Percentiles rank a stretch among this genome's conserved stretches.
Conservation (phyloP, 2,797 vertebrate species). For the Selene dorsalis region DNA sequence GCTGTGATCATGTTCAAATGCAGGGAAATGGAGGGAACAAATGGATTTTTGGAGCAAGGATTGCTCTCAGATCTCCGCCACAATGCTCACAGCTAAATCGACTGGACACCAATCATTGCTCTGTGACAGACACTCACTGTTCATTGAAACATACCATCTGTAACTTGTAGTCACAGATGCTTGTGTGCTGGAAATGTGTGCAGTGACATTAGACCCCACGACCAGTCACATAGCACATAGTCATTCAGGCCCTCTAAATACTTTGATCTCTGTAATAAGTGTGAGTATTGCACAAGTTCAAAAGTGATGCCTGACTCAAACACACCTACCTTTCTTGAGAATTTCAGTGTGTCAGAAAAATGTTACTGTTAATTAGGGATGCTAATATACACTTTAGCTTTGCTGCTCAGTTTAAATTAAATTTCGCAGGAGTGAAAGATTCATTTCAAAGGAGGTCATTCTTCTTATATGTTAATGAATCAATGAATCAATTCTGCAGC, state of each 20-base stretch:
- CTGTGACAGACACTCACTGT: conserved; percentile 25
- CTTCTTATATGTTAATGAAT: background rate
- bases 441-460: conserved; percentile 15
- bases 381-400: background rate
- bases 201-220: conserved; percentile 33
- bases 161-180: conserved; percentile 59
- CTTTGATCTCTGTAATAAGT: background rate
- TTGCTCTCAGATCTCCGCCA: conserved; percentile 49
- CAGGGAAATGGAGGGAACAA: conserved; percentile 66
- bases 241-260: conserved; percentile 2
- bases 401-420: background rate
- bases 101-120: conserved; percentile 33
- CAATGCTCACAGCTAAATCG: conserved; percentile 44
- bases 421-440: conserved; percentile 5
- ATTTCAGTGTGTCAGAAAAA: background rate
- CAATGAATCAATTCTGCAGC: conserved; percentile 18
- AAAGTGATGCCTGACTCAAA: background rate
- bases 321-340: background rate
- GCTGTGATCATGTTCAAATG: conserved; percentile 68
- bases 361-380: background rate
- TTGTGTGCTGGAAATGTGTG: conserved; percentile 16
- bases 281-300: background rate
- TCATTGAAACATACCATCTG: conserved; percentile 46
- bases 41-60: conserved; percentile 63
- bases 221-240: background rate